These are phyloP conservation scores for Rhinella marina DNA, from an alignment of 2,797 vertebrate species.

Conservation along the genomic window DNA sequence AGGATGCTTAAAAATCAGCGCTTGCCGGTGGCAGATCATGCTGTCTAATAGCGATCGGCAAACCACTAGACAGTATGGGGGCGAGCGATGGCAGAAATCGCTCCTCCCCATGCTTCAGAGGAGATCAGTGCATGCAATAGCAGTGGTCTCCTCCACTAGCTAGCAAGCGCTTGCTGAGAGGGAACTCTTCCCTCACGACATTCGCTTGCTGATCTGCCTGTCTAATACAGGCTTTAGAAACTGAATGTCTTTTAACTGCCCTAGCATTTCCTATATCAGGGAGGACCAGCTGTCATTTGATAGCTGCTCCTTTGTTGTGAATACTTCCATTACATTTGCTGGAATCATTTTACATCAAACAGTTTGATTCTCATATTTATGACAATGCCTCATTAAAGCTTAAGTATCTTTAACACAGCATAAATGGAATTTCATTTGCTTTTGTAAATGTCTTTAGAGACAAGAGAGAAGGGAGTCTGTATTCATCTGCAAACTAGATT, in stretches of 20 bases:
- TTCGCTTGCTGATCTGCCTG: too few species aligned
- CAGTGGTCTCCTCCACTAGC: too few species aligned
- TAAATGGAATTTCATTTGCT: not conserved
- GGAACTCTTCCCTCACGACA: too few species aligned
- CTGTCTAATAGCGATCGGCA: too few species aligned
- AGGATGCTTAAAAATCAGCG: too few species aligned
- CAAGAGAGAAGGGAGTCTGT: not conserved
- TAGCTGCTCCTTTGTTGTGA: not conserved
- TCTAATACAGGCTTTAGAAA: too few species aligned
- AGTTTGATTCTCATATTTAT: not conserved
- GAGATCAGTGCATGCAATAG: too few species aligned
- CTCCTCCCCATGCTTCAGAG: too few species aligned
- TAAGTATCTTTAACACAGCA: not conserved
- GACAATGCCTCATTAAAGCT: not conserved
- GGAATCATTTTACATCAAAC: not conserved
- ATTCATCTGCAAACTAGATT: not conserved
- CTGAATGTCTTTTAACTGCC: not conserved
- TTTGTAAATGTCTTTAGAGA: not conserved
- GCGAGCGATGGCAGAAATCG: too few species aligned
- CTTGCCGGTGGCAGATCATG: too few species aligned
- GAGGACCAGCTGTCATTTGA: not conserved
- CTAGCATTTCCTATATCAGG: not conserved
- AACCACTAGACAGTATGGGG: too few species aligned
- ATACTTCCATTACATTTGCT: not conserved
- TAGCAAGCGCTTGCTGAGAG: too few species aligned